phyloP scores from a whole-genome alignment of 2,888 invertebrate genomes.

The Melieria omissa region DNA sequence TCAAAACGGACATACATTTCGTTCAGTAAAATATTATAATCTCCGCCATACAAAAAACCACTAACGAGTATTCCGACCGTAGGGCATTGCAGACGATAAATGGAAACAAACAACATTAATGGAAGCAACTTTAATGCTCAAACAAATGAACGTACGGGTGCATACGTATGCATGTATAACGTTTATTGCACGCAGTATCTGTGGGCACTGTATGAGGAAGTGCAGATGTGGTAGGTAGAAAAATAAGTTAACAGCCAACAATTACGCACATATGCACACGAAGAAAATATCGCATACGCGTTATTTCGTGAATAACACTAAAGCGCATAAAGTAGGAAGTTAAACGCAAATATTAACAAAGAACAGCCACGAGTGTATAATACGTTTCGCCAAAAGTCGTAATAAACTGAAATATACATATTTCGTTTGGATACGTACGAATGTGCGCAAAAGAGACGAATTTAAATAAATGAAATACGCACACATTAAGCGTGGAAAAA shows the following conservation, averaged over 20 bases:
- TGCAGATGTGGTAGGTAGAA: constrained; percentile 25
- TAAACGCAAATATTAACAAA: not conserved
- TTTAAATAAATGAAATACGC: constrained; percentile 6
- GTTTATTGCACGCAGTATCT: not conserved
- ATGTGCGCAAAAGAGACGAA: not conserved
- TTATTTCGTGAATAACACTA: no score
- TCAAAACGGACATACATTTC: no score
- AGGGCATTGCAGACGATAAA: no score
- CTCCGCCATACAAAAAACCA: no score
- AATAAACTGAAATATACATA: no score
- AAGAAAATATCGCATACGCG: no score
- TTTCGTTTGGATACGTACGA: not conserved
- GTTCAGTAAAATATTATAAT: no score
- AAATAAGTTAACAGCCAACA: constrained; percentile 19
- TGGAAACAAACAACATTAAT: no score
- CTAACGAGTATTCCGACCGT: no score
- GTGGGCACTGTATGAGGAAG: constrained; percentile 1
- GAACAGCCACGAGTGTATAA: not conserved
- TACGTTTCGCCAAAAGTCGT: no score
- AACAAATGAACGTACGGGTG: not conserved
- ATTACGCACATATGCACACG: not conserved
- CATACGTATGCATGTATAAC: not conserved
- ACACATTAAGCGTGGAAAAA: not conserved
- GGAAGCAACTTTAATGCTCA: not conserved
- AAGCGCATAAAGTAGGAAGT: no score